Conservation (phyloP, 2,888 invertebrate genomes). For the Choristoneura rosaceana region DNA sequence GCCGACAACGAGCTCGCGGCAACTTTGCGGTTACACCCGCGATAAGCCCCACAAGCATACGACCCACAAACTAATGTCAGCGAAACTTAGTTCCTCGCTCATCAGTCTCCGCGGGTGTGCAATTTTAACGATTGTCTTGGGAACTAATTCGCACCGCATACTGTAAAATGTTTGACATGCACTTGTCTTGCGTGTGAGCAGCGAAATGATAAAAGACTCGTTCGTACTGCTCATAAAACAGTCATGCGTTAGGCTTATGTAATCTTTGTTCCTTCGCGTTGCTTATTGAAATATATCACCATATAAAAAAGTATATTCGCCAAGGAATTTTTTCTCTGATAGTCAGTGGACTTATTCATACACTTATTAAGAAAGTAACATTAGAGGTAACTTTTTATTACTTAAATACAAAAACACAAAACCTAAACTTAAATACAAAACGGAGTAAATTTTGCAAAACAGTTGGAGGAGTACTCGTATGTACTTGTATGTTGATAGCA, state of each 20-base stretch:
- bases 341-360: background rate
- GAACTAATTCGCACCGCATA: conserved; percentile 45
- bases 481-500: background rate
- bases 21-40: conserved; percentile 57
- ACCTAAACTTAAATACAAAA: too few species aligned
- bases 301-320: background rate
- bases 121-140: conserved; percentile 49
- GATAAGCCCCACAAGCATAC: conserved; percentile 56
- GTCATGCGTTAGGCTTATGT: background rate
- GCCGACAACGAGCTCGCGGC: conserved; percentile 47
- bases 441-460: too few species aligned
- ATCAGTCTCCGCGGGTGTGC: conserved; percentile 50
- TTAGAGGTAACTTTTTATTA: too few species aligned
- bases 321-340: background rate
- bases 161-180: conserved; percentile 38
- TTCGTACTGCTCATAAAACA: conserved; percentile 11
- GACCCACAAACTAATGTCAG: conserved; percentile 57
- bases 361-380: background rate
- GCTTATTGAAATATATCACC: background rate
- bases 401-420: too few species aligned
- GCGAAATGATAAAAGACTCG: conserved; percentile 17
- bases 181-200: conserved; percentile 22
- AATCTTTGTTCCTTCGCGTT: background rate
- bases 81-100: conserved; percentile 52
- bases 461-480: too few species aligned